Evolutionary conservation across 2,113 vertebrate species (phyloP).

Genomic region (Apus apus): DNA sequence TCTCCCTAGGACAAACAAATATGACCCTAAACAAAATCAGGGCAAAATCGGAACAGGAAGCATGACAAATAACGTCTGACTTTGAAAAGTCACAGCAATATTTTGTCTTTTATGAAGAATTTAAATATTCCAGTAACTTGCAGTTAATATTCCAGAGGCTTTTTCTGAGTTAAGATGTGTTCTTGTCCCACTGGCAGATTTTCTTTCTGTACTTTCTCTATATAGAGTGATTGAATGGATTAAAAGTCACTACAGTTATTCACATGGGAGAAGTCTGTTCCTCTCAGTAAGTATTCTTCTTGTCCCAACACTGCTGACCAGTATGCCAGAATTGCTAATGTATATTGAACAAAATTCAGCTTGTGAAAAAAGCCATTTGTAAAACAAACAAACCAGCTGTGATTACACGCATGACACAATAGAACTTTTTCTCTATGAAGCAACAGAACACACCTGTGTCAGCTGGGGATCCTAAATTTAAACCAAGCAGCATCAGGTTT

Average conservation of each 20-base stretch:
- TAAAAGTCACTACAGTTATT: not conserved
- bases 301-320: not conserved
- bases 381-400: not conserved
- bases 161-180: not conserved
- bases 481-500: constrained; percentile 3
- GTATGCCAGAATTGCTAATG: not conserved
- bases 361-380: not conserved
- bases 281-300: not conserved
- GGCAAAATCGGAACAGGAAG: not conserved
- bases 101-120: not conserved
- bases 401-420: not conserved
- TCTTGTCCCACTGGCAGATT: not conserved
- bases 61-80: not conserved
- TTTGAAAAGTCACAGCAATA: not conserved
- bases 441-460: not conserved
- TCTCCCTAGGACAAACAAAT: not conserved
- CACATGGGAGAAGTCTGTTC: not conserved
- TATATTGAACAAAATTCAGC: not conserved
- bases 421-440: not conserved
- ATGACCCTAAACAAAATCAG: not conserved
- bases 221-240: not conserved
- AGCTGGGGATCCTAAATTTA: constrained; percentile 11
- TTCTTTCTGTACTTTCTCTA: not conserved
- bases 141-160: not conserved
- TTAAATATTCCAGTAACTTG: not conserved